Evolutionary conservation across 2,797 vertebrate genomes (phyloP).

Genomic region (Menidia menidia): DNA sequence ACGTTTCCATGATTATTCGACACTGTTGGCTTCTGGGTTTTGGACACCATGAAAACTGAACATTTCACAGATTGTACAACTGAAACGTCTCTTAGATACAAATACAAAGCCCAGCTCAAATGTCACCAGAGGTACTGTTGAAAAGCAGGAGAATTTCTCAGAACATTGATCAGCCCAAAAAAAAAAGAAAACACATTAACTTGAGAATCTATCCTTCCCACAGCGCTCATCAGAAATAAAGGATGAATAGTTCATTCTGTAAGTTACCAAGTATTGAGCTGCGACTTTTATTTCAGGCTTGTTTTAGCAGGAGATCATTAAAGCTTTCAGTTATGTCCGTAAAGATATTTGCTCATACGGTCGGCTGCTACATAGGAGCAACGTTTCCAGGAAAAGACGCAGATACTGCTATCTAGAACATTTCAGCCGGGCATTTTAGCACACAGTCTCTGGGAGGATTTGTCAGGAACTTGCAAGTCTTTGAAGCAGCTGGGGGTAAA

Average conservation of each 20-base stretch:
- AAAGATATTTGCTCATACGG: neutral
- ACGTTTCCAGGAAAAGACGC: neutral
- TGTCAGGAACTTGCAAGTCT: conserved; percentile 60
- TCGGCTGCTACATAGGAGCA: neutral
- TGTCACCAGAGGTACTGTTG: neutral
- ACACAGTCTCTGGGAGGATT: conserved; percentile 49
- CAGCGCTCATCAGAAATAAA: neutral
- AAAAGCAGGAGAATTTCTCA: neutral
- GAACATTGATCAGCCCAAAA: neutral
- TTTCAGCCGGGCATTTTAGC: conserved; percentile 35
- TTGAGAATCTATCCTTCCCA: neutral
- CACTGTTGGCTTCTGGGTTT: conserved; percentile 5
- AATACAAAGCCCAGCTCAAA: neutral
- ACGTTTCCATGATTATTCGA: neutral
- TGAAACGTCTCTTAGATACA: neutral
- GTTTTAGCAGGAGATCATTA: neutral
- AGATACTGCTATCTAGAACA: conserved; percentile 1
- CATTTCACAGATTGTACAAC: conserved; percentile 1
- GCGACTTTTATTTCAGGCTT: conserved; percentile 7
- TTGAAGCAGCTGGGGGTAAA: conserved; percentile 64
- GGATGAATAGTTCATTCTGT: neutral
- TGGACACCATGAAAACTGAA: neutral
- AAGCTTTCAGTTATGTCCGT: neutral
- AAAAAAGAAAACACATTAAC: too few species aligned
- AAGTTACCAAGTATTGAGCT: conserved; percentile 1